These are phyloP conservation scores for Rhopalosiphum nymphaeae DNA, from an alignment of 2,888 invertebrate species.

Conservation along the genomic window DNA sequence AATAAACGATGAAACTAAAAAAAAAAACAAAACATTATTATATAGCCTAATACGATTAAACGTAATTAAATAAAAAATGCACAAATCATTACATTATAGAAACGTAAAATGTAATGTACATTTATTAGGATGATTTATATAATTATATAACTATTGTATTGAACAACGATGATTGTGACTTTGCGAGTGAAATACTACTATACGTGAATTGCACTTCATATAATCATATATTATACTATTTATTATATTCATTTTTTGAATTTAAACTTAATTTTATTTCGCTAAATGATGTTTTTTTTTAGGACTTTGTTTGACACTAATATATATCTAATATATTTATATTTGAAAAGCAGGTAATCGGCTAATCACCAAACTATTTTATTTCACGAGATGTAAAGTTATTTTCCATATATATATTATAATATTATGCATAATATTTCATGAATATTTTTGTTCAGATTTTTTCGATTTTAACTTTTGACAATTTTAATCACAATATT, in stretches of 20 bases:
- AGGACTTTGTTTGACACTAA: not conserved
- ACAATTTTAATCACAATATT: not conserved
- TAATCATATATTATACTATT: not conserved
- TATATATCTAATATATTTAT: not conserved
- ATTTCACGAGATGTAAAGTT: not conserved
- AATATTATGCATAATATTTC: not conserved
- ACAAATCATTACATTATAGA: not conserved
- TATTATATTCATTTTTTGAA: not conserved
- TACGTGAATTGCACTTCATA: not conserved
- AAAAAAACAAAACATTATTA: conserved; percentile 36
- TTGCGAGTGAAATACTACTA: not conserved
- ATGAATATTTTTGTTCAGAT: not conserved
- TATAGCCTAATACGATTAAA: conserved; percentile 15
- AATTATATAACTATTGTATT: not conserved
- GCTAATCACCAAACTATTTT: not conserved
- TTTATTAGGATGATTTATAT: not conserved
- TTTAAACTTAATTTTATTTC: not conserved
- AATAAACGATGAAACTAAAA: conserved; percentile 42
- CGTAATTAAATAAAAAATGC: not conserved
- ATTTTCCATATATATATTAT: not conserved
- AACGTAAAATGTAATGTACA: not conserved
- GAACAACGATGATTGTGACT: not conserved
- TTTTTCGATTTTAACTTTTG: not conserved
- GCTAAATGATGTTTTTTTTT: not conserved
- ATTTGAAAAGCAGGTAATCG: not conserved